Base-by-base conservation (phyloP, 2,888 invertebrate genomes). In the Ennomos erosarius region DNA sequence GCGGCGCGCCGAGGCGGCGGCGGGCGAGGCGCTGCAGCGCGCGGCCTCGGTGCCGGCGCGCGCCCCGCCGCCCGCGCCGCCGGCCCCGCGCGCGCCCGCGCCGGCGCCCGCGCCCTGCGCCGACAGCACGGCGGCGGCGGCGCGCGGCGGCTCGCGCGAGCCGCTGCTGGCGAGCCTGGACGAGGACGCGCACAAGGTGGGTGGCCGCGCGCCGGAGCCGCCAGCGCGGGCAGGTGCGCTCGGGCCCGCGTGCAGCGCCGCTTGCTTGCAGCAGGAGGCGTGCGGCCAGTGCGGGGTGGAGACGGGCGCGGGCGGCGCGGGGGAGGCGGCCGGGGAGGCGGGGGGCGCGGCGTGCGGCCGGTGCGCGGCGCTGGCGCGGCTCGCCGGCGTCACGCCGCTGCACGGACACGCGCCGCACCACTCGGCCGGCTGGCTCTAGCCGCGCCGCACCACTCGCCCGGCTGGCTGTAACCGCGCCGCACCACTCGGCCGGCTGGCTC, bases 351-450 rank as follows among this genome's bases (percentile, higher is more conserved):
- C 78, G 68, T 86, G 88, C 85, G 94, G 94, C 59, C 94, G 95
- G 67, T 93, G 94, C 75, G 93, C 93, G 71, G 93, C 93, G 75
- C 85, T 94, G 73, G 94, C 95, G 68, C 94, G 95, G 79, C 90
- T 96, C 73, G 94, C 95, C 11, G 96, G 95, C 66, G 95, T 96
- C 65, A 96, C 96, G 79, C 96, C 96, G 70, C 93, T 96, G 73
- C 95, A 95, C 84, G 96, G 95, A 1, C 95, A 95, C 87, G 95
- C 94, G 82, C 90, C 89, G 76, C 90, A 89, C 74, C 94, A 94
- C 76, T 94, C 95, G 64, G 93, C 95, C 49, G 96, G 95, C 69
- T 96, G 96, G 96, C 94, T 94, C 67, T 94, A 89, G 54, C 37
- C 16, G 75, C 69, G 44, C 40, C 39, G 26, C 26, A 26, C 26